Evolutionary conservation across 2,113 vertebrate species (phyloP).

Genomic region (Nothobranchius furzeri): DNA sequence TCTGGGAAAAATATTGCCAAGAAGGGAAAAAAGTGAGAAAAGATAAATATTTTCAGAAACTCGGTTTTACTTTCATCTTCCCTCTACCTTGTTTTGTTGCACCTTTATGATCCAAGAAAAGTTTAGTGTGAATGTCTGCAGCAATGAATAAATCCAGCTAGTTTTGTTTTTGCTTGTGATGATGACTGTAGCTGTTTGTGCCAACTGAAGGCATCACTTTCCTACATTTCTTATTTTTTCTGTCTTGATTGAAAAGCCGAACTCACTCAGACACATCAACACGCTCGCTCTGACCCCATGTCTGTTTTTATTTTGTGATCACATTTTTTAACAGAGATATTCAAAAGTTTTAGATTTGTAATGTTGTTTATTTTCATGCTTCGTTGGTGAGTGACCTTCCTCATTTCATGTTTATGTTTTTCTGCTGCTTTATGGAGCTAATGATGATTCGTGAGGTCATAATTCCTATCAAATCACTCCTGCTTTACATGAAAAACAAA

Average conservation of each 20-base stretch:
- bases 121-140: constrained; percentile 27
- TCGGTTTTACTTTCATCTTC: constrained; percentile 40
- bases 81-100: constrained; percentile 26
- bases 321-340: constrained; percentile 8
- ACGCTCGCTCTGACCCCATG: neutral
- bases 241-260: constrained; percentile 14
- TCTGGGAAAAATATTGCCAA: constrained; percentile 33
- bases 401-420: constrained; percentile 38
- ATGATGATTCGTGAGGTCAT: constrained; percentile 48
- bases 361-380: no score
- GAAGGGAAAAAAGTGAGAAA: constrained; percentile 4
- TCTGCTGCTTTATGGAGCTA: constrained; percentile 39
- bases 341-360: neutral
- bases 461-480: constrained; percentile 19
- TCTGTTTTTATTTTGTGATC: constrained; percentile 8
- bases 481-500: constrained; percentile 30
- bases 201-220: constrained; percentile 1
- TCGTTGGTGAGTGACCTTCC: constrained; percentile 29
- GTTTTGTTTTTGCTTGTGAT: constrained; percentile 20
- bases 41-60: constrained; percentile 38
- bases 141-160: constrained; percentile 43
- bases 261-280: constrained; percentile 5
- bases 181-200: constrained; percentile 9
- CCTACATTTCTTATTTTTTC: constrained; percentile 23
- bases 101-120: constrained; percentile 21